Percentiles rank a stretch among this genome's conserved stretches.
phyloP scores from a whole-genome alignment of 2,888 invertebrate genomes.

The Mactromeris polynyma region DNA sequence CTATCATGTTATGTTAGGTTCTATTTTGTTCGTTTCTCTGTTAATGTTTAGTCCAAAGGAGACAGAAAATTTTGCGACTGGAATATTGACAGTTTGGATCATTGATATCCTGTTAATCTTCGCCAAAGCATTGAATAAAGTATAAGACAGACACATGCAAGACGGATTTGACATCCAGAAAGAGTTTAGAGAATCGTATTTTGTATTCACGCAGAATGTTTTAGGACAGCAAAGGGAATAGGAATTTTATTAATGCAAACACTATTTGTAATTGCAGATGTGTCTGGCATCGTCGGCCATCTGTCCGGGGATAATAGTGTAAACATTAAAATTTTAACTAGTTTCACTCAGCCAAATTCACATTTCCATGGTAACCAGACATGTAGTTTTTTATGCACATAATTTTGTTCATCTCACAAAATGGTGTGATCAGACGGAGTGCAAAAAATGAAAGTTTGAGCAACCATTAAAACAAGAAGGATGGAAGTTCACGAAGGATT shows the following conservation, averaged over 20 bases:
- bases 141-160: neutral
- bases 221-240: neutral
- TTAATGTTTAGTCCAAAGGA: too few species aligned
- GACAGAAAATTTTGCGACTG: neutral
- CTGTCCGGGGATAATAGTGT: neutral
- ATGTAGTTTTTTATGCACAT: neutral
- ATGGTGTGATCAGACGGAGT: neutral
- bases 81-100: neutral
- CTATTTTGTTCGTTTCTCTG: too few species aligned
- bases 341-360: slow-evolving; percentile 1
- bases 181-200: neutral
- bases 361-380: neutral
- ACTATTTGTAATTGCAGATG: slow-evolving; percentile 13
- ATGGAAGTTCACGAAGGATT: neutral
- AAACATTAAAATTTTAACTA: slow-evolving; percentile 12
- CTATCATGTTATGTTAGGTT: too few species aligned
- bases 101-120: neutral
- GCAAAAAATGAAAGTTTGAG: neutral
- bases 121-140: neutral
- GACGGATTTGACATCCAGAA: neutral
- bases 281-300: neutral
- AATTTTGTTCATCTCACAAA: neutral
- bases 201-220: neutral
- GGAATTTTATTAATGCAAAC: neutral
- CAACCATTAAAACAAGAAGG: neutral